These are phyloP conservation scores for Clivina fossor DNA, from an alignment of 2,888 invertebrate species.

Conservation along the genomic window DNA sequence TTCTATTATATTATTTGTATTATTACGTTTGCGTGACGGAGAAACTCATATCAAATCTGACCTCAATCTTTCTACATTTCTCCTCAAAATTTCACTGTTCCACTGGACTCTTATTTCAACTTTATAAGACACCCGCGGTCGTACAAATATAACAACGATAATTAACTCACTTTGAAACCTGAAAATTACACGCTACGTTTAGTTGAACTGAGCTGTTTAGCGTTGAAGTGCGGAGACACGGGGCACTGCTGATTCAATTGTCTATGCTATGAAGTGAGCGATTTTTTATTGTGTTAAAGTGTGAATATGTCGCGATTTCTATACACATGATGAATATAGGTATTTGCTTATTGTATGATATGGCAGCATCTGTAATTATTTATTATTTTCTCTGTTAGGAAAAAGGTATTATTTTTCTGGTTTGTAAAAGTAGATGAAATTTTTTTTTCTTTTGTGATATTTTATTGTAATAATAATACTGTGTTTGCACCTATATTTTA, in stretches of 20 bases:
- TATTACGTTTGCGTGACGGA: conserved; percentile 28
- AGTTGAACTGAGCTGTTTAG: conserved; percentile 17
- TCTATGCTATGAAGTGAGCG: conserved; percentile 9
- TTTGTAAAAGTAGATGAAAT: no score
- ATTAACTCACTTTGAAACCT: conserved; percentile 49
- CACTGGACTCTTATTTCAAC: conserved; percentile 30
- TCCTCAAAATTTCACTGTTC: not conserved
- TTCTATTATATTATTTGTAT: conserved; percentile 35
- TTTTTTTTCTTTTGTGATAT: no score
- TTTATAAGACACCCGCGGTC: conserved; percentile 45
- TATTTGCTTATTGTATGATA: conserved; percentile 5
- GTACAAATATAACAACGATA: conserved; percentile 44
- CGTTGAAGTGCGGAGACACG: conserved; percentile 1
- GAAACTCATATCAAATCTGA: not conserved
- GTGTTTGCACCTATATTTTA: no score
- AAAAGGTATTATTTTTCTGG: no score
- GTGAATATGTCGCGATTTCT: conserved; percentile 6
- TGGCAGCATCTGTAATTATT: conserved; percentile 16
- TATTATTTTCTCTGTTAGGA: no score
- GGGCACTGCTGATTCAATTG: conserved; percentile 8
- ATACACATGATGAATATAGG: conserved; percentile 17
- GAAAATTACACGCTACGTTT: conserved; percentile 42
- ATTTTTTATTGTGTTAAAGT: conserved; percentile 6
- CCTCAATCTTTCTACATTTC: not conserved
- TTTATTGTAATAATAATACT: no score